Conservation (phyloP, 2,888 invertebrate genomes). For the Drosophila hamatofila region DNA sequence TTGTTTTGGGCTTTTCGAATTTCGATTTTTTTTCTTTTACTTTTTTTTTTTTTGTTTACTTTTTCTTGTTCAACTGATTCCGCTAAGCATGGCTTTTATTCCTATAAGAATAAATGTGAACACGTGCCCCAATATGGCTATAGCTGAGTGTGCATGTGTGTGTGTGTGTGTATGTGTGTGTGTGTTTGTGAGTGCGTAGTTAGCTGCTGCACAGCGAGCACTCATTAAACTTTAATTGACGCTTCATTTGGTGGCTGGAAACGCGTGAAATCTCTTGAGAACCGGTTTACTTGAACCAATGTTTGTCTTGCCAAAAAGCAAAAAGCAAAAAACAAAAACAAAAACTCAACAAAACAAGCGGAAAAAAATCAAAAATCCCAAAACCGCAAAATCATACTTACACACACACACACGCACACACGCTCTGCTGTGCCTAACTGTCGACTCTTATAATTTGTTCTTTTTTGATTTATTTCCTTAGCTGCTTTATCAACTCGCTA, state of each 20-base stretch:
- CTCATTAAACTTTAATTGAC: slow-evolving; percentile 77
- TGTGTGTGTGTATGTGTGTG: not conserved
- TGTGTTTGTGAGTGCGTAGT: slow-evolving; percentile 8
- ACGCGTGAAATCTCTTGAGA: slow-evolving; percentile 81
- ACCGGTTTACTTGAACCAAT: slow-evolving; percentile 61
- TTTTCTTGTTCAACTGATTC: slow-evolving; percentile 22
- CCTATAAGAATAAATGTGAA: slow-evolving; percentile 16
- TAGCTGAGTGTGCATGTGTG: not conserved
- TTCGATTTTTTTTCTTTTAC: slow-evolving; percentile 34
- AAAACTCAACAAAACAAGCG: slow-evolving; percentile 21
- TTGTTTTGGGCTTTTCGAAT: slow-evolving; percentile 43
- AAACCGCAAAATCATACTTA: slow-evolving; percentile 59
- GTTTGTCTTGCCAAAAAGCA: slow-evolving; percentile 60
- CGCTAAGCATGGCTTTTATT: slow-evolving; percentile 19
- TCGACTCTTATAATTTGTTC: slow-evolving; percentile 61
- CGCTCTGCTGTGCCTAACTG: slow-evolving; percentile 53
- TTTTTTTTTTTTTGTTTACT: slow-evolving; percentile 47
- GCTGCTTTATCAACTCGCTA: slow-evolving; percentile 62
- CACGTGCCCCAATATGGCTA: slow-evolving; percentile 45
- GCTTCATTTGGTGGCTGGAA: slow-evolving; percentile 59
- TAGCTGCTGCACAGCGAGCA: slow-evolving; percentile 21
- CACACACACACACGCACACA: slow-evolving; percentile 23
- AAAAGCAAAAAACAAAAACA: slow-evolving; percentile 34
- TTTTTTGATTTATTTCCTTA: slow-evolving; percentile 79
- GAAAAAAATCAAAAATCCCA: slow-evolving; percentile 38